Percentiles rank a stretch among this genome's conserved stretches.
These are phyloP conservation scores for Saiga tatarica DNA, from an alignment of 2,113 vertebrate genomes.

Conservation along the genomic window DNA sequence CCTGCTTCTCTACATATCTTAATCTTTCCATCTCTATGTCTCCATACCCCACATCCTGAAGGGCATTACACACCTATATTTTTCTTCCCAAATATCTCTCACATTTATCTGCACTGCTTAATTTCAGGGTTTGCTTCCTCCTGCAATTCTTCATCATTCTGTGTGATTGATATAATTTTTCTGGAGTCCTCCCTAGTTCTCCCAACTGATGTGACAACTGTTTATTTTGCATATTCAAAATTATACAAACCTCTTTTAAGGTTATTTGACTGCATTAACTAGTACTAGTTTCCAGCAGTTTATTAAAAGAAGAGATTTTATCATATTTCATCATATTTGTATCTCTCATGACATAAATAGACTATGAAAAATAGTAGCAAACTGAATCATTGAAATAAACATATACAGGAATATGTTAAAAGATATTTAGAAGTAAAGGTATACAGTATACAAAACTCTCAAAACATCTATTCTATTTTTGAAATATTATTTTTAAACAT, in stretches of 20 bases:
- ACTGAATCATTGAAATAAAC: background rate
- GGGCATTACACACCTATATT: fast-evolving
- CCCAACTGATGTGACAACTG: background rate
- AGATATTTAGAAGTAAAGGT: background rate
- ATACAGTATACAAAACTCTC: background rate
- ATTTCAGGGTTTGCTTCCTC: background rate
- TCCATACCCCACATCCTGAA: background rate
- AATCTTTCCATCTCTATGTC: background rate
- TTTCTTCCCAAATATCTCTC: background rate
- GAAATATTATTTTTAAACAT: background rate
- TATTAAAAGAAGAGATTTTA: background rate
- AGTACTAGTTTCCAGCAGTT: background rate
- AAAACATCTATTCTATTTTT: background rate
- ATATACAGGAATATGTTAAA: background rate
- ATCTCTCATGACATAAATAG: background rate
- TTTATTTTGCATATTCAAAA: background rate
- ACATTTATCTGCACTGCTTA: background rate
- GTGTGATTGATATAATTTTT: background rate
- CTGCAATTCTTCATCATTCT: background rate
- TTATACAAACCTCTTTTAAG: background rate
- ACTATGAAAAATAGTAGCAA: background rate
- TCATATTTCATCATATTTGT: background rate
- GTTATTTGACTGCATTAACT: background rate
- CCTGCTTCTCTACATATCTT: background rate
- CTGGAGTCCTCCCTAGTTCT: background rate